Percentiles rank a stretch among this genome's conserved stretches.
These are phyloP conservation scores for Todus mexicanus DNA, from an alignment of 2,797 vertebrate genomes.

Conservation along the genomic window DNA sequence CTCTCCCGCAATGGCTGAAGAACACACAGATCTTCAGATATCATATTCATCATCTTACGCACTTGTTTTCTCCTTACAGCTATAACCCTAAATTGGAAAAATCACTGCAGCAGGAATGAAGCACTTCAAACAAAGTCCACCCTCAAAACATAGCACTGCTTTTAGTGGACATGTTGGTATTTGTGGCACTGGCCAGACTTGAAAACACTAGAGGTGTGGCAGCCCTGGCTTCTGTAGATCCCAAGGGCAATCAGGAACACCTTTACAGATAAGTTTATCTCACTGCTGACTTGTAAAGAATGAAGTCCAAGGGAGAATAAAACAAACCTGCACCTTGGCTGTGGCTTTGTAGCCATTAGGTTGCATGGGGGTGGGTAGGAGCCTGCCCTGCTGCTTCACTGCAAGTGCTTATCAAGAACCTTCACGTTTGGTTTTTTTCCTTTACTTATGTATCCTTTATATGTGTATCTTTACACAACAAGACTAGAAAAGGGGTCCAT, in stretches of 20 bases:
- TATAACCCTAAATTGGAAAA: background rate
- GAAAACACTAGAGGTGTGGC: background rate
- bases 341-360: background rate
- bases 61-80: background rate
- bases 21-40: background rate
- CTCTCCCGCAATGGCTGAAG: background rate
- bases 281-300: background rate
- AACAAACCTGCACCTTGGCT: background rate
- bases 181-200: background rate
- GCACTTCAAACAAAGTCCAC: background rate
- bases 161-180: background rate
- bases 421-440: rapidly evolving
- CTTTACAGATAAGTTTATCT: background rate
- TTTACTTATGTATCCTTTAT: background rate
- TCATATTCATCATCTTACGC: background rate
- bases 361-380: background rate
- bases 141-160: background rate
- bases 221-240: background rate
- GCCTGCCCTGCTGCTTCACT: background rate
- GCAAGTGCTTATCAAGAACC: background rate
- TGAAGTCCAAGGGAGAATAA: background rate
- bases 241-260: background rate
- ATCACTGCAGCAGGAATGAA: background rate
- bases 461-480: background rate
- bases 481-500: background rate